These are phyloP conservation scores for Melanostoma mellinum DNA, from an alignment of 2,888 invertebrate genomes.

Conservation along the genomic window DNA sequence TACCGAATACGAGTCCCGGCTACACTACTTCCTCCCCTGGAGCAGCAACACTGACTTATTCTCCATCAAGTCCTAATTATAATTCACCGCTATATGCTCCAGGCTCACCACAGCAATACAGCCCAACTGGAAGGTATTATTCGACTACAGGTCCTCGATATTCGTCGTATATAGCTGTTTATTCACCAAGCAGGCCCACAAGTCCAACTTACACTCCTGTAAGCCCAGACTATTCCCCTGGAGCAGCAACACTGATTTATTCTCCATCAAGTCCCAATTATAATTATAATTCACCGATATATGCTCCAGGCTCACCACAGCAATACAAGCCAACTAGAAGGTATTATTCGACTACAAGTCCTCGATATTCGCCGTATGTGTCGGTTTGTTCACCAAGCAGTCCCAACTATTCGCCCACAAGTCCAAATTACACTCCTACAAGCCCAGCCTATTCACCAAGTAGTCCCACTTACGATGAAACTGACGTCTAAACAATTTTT, in stretches of 20 bases:
- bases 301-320: constrained; percentile 92
- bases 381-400: constrained; percentile 87
- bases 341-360: constrained; percentile 87
- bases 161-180: constrained; percentile 80
- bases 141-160: constrained; percentile 87
- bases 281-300: constrained; percentile 89
- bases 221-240: too few species aligned
- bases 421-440: constrained; percentile 86
- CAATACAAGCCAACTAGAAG: constrained; percentile 87
- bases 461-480: constrained; percentile 83
- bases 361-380: constrained; percentile 84
- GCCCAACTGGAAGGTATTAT: constrained; percentile 90
- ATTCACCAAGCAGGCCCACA: too few species aligned
- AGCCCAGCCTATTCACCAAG: constrained; percentile 88
- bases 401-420: constrained; percentile 91
- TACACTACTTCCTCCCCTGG: constrained; percentile 85
- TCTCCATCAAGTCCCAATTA: constrained; percentile 93
- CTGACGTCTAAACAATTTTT: constrained; percentile 61
- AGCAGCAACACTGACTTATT: constrained; percentile 89
- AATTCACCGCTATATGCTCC: constrained; percentile 92
- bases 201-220: too few species aligned
- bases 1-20: constrained; percentile 87
- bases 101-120: constrained; percentile 87
- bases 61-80: constrained; percentile 90
- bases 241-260: constrained; percentile 89